Evolutionary conservation across 2,797 vertebrate genomes (phyloP).

Genomic region (Pantherophis alleghaniensis): DNA sequence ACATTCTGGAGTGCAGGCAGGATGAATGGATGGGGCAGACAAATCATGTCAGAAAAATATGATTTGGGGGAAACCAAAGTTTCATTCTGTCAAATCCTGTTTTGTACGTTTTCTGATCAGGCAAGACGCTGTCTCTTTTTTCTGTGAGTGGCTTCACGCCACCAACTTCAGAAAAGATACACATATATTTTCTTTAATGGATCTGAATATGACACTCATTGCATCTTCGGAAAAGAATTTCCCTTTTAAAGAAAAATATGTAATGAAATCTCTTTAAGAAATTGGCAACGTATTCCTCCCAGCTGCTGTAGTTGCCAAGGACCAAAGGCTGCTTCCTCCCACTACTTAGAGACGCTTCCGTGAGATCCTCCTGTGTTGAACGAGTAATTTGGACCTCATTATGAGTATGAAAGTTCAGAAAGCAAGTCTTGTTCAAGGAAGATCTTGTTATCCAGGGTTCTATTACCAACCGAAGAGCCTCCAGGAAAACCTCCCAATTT

Average conservation of each 20-base stretch:
- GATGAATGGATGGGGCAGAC: slow-evolving; percentile 33
- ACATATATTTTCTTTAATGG: slow-evolving; percentile 56
- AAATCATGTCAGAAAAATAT: slow-evolving; percentile 66
- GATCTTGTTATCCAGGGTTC: neutral
- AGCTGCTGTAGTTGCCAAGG: slow-evolving; percentile 29
- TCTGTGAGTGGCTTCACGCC: slow-evolving; percentile 48
- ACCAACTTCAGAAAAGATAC: slow-evolving; percentile 20
- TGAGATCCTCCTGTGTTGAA: neutral
- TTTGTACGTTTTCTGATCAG: slow-evolving; percentile 65
- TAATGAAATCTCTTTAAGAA: slow-evolving; percentile 48
- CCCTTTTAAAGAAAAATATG: slow-evolving; percentile 51
- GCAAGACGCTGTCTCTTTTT: slow-evolving; percentile 59
- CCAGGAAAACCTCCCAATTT: neutral
- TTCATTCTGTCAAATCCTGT: slow-evolving; percentile 65
- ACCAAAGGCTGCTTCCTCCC: slow-evolving; percentile 15
- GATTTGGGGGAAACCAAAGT: slow-evolving; percentile 69
- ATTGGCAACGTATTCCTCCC: slow-evolving; percentile 53
- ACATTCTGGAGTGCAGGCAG: slow-evolving; percentile 59
- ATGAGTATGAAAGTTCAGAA: slow-evolving; percentile 27
- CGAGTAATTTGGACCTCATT: neutral
- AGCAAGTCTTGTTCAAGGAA: neutral
- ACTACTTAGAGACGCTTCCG: neutral
- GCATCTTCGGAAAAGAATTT: slow-evolving; percentile 41
- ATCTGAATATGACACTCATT: slow-evolving; percentile 58
- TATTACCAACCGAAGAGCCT: neutral